Conservation (phyloP, 2,113 vertebrate species). For the Caranx ignobilis region DNA sequence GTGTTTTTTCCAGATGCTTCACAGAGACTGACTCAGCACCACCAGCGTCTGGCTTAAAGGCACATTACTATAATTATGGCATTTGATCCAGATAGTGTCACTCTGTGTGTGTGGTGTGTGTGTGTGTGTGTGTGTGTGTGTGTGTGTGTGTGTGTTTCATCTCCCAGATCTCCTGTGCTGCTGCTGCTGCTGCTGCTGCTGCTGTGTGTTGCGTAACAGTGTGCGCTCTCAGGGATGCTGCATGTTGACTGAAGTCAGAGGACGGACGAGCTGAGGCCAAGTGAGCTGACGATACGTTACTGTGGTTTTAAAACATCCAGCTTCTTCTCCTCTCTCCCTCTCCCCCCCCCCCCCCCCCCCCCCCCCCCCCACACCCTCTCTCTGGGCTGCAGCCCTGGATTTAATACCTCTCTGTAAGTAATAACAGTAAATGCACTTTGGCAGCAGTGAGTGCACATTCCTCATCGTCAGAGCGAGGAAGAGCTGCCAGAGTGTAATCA, state of each 20-base stretch:
- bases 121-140: neutral
- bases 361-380: no score
- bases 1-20: neutral
- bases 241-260: slow-evolving; percentile 5
- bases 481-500: slow-evolving; percentile 40
- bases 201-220: slow-evolving; percentile 19
- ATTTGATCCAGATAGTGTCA: neutral
- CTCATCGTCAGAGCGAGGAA: neutral
- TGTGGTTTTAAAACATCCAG: slow-evolving; percentile 14
- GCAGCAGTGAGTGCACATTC: slow-evolving; percentile 25
- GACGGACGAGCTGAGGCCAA: neutral
- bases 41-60: neutral
- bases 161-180: neutral
- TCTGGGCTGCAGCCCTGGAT: slow-evolving; percentile 4
- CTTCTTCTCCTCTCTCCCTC: no score
- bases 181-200: no score
- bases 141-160: neutral
- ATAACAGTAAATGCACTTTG: slow-evolving; percentile 55
- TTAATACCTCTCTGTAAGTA: slow-evolving; percentile 39
- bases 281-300: neutral
- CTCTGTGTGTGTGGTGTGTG: neutral
- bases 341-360: no score
- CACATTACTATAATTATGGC: neutral
- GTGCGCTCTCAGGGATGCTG: slow-evolving; percentile 9
- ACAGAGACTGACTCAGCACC: neutral